Base-by-base conservation (phyloP, 2,113 vertebrate species). In the Ailurus styani region DNA sequence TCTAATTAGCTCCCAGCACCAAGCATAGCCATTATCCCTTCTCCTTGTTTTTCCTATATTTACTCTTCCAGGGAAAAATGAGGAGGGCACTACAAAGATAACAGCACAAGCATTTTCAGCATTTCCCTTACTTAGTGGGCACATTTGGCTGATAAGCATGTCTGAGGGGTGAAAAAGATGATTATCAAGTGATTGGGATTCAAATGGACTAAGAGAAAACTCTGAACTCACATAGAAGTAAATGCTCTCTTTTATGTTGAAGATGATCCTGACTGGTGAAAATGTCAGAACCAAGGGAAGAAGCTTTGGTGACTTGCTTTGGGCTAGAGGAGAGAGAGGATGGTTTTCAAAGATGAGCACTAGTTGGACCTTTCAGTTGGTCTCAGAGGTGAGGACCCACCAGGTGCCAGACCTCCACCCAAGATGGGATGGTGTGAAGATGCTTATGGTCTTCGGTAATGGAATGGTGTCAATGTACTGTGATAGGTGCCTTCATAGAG, bases 211-310 rank as follows among this genome's bases (percentile, higher is more conserved):
- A 25, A 31, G n/a, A 90, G 13, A 84, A 88, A 31, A 47, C 68
- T 88, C 96, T 73, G 45, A 91, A 90, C 75, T 92, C 87, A 86
- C 87, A 50, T 42, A 34, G 52, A 72, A 68, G 60, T 75, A 70
- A 86, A 83, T 91, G 78, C 72, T 81, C 37, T 90, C 68, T 97
- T 93, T 93, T 77, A 79, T 79, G 50, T 89, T 77, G 37, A 96
- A 91, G 68, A 94, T 45, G 45, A 78, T 78, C 55, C 77, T 96
- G 57, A 73, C 75, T 90, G 91, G 34, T 90, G 60, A 95, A 96
- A 95, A 82, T 72, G 34, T 91, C 75, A 93, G 83, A 79, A 81
- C 47, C 31, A 62, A 54, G 57, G 78, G 86, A 87, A 79, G 54
- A 73, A 78, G 54, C 31, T 21, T 72, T 70, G 87, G 52, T 82